Evolutionary conservation across 2,797 vertebrate species (phyloP).

Genomic region (Acestrorhynchus altus): DNA sequence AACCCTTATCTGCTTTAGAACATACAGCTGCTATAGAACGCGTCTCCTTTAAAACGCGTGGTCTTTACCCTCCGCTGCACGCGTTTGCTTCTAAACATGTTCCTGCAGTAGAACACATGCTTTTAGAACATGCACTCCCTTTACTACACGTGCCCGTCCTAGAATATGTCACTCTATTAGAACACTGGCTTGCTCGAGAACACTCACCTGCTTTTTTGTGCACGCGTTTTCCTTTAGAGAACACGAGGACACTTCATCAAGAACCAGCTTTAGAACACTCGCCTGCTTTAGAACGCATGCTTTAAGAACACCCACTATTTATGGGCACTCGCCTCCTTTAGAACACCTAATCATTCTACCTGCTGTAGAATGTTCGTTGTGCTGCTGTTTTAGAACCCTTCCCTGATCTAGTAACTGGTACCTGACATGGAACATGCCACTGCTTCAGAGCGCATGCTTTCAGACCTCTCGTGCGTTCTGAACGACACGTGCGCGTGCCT

Average conservation of each 20-base stretch:
- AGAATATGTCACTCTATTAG: neutral
- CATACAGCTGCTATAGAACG: neutral
- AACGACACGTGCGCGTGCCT: too few species aligned
- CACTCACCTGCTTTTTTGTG: neutral
- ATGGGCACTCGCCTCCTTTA: neutral
- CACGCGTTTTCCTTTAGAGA: too few species aligned
- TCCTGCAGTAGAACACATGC: neutral
- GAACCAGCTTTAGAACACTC: neutral
- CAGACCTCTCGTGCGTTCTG: too few species aligned
- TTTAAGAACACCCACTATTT: neutral
- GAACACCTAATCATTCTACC: neutral
- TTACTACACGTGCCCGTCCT: neutral
- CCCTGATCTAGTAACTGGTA: neutral
- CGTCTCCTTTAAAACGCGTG: neutral
- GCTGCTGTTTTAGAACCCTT: neutral
- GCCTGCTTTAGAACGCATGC: neutral
- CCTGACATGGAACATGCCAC: neutral
- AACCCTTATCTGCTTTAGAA: neutral
- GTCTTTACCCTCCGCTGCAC: too few species aligned
- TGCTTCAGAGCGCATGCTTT: neutral
- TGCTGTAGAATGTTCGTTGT: neutral
- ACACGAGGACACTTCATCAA: too few species aligned
- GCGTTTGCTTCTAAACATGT: neutral
- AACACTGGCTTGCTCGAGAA: neutral
- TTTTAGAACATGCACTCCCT: neutral